phyloP scores from a whole-genome alignment of 2,113 vertebrate genomes.

The Pygoscelis adeliae region DNA sequence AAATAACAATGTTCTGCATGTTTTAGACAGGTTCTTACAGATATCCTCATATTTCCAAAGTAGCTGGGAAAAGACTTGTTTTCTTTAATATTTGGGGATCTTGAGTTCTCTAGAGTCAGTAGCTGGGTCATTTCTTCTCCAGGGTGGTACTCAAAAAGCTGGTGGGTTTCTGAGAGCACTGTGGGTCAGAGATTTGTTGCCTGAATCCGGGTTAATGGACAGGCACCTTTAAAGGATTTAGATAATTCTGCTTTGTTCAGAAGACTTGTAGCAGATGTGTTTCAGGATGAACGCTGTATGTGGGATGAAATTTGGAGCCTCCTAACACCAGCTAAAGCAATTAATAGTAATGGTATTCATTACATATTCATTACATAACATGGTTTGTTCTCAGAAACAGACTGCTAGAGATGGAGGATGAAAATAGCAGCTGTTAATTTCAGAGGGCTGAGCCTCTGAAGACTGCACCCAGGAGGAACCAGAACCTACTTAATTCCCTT shows the following conservation, averaged over 20 bases:
- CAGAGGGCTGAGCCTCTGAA: constrained; percentile 45
- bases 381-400: constrained; percentile 60
- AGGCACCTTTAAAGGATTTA: neutral
- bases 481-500: constrained; percentile 27
- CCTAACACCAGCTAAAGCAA: constrained; percentile 53
- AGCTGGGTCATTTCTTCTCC: neutral
- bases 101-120: neutral
- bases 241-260: neutral
- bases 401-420: constrained; percentile 45
- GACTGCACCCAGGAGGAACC: constrained; percentile 34
- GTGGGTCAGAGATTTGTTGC: neutral
- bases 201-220: neutral
- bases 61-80: neutral
- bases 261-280: constrained; percentile 30
- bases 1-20: neutral
- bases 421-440: constrained; percentile 70
- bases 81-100: neutral
- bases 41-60: neutral
- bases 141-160: neutral
- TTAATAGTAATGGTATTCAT: constrained; percentile 68
- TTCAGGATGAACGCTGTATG: constrained; percentile 30
- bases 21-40: neutral
- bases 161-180: neutral
- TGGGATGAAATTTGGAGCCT: constrained; percentile 56
- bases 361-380: constrained; percentile 66